A percentile compares a stretch with the other conserved stretches of the same genome.
phyloP scores from a whole-genome alignment of 2,113 vertebrate species.

The Conger conger region DNA sequence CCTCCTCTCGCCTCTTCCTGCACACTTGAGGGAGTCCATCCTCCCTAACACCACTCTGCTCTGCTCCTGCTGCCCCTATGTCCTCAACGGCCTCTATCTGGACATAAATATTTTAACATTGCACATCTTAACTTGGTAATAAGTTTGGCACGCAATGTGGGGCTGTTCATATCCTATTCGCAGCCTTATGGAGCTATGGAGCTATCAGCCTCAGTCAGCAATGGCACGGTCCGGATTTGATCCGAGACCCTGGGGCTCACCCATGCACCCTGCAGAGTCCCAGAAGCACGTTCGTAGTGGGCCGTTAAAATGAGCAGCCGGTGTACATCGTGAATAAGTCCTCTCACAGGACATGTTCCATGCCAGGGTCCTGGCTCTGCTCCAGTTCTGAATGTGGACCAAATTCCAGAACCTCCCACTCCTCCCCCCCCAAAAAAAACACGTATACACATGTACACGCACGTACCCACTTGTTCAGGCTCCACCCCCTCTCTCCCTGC shows the following conservation, averaged over 20 bases:
- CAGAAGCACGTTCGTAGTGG: not conserved
- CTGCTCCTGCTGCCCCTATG: conserved; percentile 48
- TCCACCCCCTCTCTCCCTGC: conserved; percentile 29
- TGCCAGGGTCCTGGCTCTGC: not conserved
- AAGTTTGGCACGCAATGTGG: not conserved
- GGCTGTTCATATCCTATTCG: too few species aligned
- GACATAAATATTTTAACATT: not conserved
- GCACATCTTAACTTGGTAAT: not conserved
- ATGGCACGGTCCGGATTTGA: too few species aligned
- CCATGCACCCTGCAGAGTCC: not conserved
- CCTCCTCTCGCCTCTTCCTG: conserved; percentile 22
- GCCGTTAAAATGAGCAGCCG: not conserved
- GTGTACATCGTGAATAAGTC: not conserved
- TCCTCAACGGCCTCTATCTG: not conserved
- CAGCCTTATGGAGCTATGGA: too few species aligned
- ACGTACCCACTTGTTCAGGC: conserved; percentile 24
- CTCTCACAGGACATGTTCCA: not conserved
- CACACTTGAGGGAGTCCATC: not conserved
- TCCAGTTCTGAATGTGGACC: not conserved
- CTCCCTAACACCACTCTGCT: conserved; percentile 5
- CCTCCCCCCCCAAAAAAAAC: not conserved
- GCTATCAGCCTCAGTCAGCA: too few species aligned
- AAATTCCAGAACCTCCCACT: not conserved
- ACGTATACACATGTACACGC: not conserved
- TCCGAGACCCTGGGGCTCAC: too few species aligned